Evolutionary conservation across 1,140 invertebrate genomes (phyloP).

Genomic region (Myzus persicae): DNA sequence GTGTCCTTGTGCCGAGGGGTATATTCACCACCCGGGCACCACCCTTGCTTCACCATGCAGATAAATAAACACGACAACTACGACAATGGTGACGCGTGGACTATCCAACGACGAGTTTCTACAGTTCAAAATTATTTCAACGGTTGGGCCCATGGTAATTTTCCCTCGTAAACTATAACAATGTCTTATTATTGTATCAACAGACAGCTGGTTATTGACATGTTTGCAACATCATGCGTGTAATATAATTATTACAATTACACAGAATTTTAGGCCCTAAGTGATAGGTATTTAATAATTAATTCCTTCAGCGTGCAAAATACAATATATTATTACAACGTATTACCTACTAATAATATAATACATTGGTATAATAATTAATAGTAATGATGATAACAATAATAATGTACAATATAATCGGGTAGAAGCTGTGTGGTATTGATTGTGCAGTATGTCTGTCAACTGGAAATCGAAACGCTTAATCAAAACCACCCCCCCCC

Average conservation of each 20-base stretch:
- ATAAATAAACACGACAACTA: background rate
- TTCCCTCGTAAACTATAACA: no score
- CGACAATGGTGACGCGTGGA: background rate
- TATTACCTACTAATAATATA: background rate
- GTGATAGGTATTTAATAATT: background rate
- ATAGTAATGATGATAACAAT: background rate
- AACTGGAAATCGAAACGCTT: background rate
- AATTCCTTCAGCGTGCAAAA: background rate
- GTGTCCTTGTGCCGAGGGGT: background rate
- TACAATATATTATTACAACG: background rate
- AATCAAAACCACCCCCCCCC: background rate
- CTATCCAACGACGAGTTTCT: no score
- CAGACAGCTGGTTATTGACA: no score
- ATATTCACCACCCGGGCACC: background rate
- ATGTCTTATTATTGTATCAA: no score
- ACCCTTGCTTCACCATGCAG: background rate
- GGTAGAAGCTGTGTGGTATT: background rate
- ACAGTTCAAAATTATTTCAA: no score
- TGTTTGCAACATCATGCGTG: no score
- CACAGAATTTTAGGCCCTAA: background rate
- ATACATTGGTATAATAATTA: background rate
- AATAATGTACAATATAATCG: background rate
- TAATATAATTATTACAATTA: background rate
- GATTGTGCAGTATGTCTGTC: conserved; percentile 10
- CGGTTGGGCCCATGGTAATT: no score